Evolutionary conservation across 2,797 vertebrate genomes (phyloP).

Genomic region (Spea hammondii): DNA sequence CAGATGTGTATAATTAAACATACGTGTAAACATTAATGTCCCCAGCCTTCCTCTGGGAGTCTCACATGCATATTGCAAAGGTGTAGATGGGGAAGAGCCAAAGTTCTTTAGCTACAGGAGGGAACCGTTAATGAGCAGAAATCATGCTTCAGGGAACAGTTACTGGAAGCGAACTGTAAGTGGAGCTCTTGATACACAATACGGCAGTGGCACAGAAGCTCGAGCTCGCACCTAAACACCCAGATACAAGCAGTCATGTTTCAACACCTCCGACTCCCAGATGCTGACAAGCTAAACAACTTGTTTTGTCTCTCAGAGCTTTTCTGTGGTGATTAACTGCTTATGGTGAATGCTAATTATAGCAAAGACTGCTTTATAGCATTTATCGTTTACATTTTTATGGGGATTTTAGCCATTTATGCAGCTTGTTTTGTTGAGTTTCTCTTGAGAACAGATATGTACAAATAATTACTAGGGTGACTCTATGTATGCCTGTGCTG

Average conservation of each 20-base stretch:
- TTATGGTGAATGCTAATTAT: constrained; percentile 76
- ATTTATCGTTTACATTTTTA: constrained; percentile 12
- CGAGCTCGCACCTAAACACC: constrained; percentile 8
- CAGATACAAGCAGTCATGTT: constrained; percentile 71
- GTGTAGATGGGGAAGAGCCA: constrained; percentile 7
- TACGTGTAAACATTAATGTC: constrained; percentile 50
- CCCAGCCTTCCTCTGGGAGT: constrained; percentile 40
- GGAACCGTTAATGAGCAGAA: constrained; percentile 17
- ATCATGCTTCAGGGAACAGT: constrained; percentile 65
- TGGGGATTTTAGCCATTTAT: background rate
- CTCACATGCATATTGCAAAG: constrained; percentile 38
- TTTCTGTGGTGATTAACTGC: constrained; percentile 77
- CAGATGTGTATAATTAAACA: constrained; percentile 49
- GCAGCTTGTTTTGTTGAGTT: background rate
- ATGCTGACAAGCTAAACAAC: constrained; percentile 79
- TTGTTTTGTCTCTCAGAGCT: constrained; percentile 79
- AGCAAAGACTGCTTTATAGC: constrained; percentile 58
- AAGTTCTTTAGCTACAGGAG: constrained; percentile 21
- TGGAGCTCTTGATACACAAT: constrained; percentile 74
- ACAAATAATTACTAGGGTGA: background rate
- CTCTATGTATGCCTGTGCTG: background rate
- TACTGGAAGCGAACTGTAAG: constrained; percentile 65
- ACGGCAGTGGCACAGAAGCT: constrained; percentile 31
- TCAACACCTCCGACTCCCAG: constrained; percentile 74
- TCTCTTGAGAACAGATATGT: too few species aligned